A percentile compares a stretch with the other conserved stretches of the same genome.
Evolutionary conservation across 2,797 vertebrate genomes (phyloP).

Genomic region (Somateria mollissima): DNA sequence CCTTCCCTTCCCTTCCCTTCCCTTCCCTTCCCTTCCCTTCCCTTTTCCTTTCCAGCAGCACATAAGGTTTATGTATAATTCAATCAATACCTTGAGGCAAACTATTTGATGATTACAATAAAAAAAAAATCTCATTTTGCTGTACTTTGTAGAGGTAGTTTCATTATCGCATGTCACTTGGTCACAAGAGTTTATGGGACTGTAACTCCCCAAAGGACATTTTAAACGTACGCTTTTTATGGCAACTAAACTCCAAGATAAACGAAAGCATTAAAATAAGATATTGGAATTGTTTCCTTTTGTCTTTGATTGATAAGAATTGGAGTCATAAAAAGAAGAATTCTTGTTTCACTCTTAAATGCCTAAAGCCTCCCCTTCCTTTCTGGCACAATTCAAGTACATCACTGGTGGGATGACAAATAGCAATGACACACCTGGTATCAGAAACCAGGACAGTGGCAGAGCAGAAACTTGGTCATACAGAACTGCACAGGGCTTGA

Average conservation of each 20-base stretch:
- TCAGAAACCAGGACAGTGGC: background rate
- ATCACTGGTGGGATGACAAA: background rate
- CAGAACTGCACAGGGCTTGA: background rate
- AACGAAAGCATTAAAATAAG: conserved; percentile 77
- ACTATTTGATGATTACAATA: conserved; percentile 76
- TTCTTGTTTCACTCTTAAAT: background rate
- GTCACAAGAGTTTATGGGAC: conserved; percentile 76
- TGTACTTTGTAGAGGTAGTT: conserved; percentile 72
- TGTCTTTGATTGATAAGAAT: conserved; percentile 75
- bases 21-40: accelerated
- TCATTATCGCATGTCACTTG: conserved; percentile 71
- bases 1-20: background rate
- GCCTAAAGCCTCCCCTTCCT: background rate
- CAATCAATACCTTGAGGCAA: conserved; percentile 71
- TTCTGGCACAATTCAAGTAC: background rate
- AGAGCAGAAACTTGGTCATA: background rate
- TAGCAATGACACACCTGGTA: background rate
- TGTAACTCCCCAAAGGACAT: conserved; percentile 70
- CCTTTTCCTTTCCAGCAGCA: background rate
- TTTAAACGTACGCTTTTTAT: conserved; percentile 76
- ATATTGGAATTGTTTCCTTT: conserved; percentile 71
- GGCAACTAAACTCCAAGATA: conserved; percentile 74
- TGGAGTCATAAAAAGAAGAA: background rate
- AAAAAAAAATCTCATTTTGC: conserved; percentile 66
- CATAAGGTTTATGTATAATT: conserved; percentile 74